Evolutionary conservation across 2,797 vertebrate species (phyloP), one percentile per base, ranked within the genome.

Genomic region (Acanthiza pusilla): DNA sequence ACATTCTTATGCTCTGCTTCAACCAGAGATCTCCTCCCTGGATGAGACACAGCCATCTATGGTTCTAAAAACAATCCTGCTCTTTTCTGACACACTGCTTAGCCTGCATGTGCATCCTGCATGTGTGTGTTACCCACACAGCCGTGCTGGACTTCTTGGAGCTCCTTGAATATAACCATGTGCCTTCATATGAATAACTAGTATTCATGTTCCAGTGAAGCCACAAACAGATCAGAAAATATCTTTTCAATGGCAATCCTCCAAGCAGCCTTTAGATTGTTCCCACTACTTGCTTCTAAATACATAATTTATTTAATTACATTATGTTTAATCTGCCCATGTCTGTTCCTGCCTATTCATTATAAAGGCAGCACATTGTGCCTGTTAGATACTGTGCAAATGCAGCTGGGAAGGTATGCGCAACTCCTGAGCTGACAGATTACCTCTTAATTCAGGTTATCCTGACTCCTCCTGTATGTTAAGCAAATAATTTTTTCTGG

Each of bases 11-110:
- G 17, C 21, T 82, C 23, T 70, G 66, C 70, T 94, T 90, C 85
- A 53, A 55, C 18, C 70, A 84, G 77, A 91, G n/a, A 79, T 73
- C 90, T 73, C 74, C 90, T 96, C 94, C 88, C 84, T 92, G 93
- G 80, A 95, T 70, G 83, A 82, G 71, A 76, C 74, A 91, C 45
- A 76, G 70, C 67, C 23, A 1, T 67, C 63, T 73, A 34, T 3
- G 3, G 34, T 51, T 77, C 83, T 79, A 93, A 95, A 95, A 94
- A 93, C 94, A 95, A 54, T n/a, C 29, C 77, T 53, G 60, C 70
- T 88, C 13, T 29, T 88, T 76, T 76, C 70, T 63, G 63, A 77
- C 67, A 90, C 32, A 6, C 74, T 63, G 48, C 76, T 77, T 75
- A 68, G 82, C 43, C 82, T 53, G 51, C 53, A 22, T 62, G 55